These are phyloP conservation scores for Strix aluco DNA, from an alignment of 2,113 vertebrate species.

Conservation along the genomic window DNA sequence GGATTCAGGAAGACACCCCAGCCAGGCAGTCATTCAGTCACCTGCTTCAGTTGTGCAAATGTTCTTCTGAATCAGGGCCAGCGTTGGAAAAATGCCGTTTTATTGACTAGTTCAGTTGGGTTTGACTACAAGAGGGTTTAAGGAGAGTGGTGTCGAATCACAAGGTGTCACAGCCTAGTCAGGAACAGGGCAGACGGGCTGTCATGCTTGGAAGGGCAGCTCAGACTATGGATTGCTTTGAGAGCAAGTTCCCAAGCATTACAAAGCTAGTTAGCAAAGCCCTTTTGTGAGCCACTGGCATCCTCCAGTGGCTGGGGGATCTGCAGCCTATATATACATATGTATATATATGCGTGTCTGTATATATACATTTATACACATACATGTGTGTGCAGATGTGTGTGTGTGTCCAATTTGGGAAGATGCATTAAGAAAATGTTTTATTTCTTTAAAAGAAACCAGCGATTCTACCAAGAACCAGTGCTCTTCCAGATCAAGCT, in stretches of 20 bases:
- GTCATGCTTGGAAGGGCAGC: not conserved
- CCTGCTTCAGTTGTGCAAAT: not conserved
- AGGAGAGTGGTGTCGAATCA: accelerated
- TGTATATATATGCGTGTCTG: not conserved
- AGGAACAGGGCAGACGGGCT: not conserved
- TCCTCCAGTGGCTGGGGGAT: not conserved
- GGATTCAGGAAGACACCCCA: not conserved
- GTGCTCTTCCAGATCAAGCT: not conserved
- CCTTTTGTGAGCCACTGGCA: not conserved
- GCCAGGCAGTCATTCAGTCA: not conserved
- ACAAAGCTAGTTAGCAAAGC: not conserved
- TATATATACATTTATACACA: not conserved
- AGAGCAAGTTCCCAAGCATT: not conserved
- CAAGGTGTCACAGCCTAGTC: not conserved
- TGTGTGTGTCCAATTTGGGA: not conserved
- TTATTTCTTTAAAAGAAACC: constrained; percentile 42
- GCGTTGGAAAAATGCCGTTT: no score
- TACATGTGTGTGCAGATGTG: not conserved
- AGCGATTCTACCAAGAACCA: not conserved
- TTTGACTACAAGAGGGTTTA: accelerated
- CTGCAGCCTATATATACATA: not conserved
- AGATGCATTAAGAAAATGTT: constrained; percentile 25
- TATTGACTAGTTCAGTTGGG: not conserved
- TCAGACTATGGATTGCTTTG: not conserved
- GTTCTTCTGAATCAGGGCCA: not conserved